Base-by-base conservation (phyloP, 2,888 invertebrate genomes). In the Pelosia muscerda region DNA sequence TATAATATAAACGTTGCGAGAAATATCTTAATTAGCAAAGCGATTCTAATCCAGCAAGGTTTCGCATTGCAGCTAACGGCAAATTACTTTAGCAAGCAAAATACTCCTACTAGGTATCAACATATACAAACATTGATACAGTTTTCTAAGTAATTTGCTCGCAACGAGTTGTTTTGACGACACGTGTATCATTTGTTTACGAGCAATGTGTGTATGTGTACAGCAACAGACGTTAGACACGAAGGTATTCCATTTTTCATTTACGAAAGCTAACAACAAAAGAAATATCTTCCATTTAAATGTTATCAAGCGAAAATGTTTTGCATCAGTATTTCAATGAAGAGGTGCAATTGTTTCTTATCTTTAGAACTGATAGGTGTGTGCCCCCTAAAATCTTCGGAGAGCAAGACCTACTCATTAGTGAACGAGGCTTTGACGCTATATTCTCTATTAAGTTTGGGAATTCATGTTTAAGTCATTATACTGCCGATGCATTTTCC, bases 151-250 rank as follows among this genome's bases (percentile, higher is more conserved):
- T 54, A 54, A 54, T 63, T 63, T 63, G 22, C 54, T 54, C 23
- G 63, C 8, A 19, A 9, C 19, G 19, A 28, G 53, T 63, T 54
- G 23, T 63, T 63, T 63, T 31, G 54, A 34, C 31, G 63, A 31
- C 54, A 63, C 63, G 54, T 63, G 63, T 63, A 54, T 28, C 54
- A 62, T 31, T 62, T 31, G 62, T 62, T 54, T n/a, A 61, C 53
- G 13, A 11, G 53, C 31, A 0, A 49, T 28, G 49, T 53, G 22
- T 57, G 31, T 57, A 11, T n/a, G 10, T 49, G 22, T 25, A 26
- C 19, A n/a, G n/a, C 25, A 26, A 49, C 42, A 49, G 26, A 49
- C 15, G 19, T 2, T 8, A 26, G n/a, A n/a, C 19, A 26, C 49
- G 31, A n/a, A 42, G 5, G 26, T 15, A 31, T 63, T 23, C 8